Evolutionary conservation across 2,888 invertebrate species (phyloP).

Genomic region (Leucozona laternaria): DNA sequence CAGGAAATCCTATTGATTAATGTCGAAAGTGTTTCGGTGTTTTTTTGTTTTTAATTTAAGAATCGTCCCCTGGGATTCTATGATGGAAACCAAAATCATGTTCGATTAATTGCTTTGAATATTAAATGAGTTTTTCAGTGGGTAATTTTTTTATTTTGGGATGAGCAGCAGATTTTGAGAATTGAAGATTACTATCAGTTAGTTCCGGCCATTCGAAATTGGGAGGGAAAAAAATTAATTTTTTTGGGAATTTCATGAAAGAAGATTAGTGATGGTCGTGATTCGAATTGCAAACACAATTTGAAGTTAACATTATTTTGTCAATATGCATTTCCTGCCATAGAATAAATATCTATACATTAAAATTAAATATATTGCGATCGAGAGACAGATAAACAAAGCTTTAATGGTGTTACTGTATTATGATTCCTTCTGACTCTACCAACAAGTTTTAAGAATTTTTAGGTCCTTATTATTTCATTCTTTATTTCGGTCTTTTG

Average conservation of each 20-base stretch:
- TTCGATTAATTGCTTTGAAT: constrained; percentile 20
- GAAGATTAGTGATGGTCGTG: not conserved
- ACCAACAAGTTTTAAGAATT: too few relatives aligned
- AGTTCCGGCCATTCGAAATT: not conserved
- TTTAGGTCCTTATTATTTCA: too few relatives aligned
- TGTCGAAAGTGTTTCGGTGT: not conserved
- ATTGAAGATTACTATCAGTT: not conserved
- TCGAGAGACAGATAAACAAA: too few relatives aligned
- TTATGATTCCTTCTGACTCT: too few relatives aligned
- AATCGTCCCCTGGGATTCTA: not conserved
- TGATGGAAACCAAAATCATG: not conserved
- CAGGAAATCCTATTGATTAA: constrained; percentile 56
- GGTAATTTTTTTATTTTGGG: not conserved
- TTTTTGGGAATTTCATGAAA: not conserved
- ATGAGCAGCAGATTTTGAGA: not conserved
- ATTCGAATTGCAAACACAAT: not conserved
- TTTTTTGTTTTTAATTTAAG: not conserved
- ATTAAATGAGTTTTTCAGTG: not conserved
- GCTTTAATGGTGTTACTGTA: too few relatives aligned
- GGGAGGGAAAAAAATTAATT: not conserved
- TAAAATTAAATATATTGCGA: too few relatives aligned
- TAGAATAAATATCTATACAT: too few relatives aligned
- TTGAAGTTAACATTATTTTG: not conserved
- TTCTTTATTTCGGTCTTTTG: too few relatives aligned
- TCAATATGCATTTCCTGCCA: not conserved